A percentile compares a stretch with the other conserved stretches of the same genome.
These are phyloP conservation scores for Amphipoea oculea DNA, from an alignment of 2,888 invertebrate species.

Conservation along the genomic window DNA sequence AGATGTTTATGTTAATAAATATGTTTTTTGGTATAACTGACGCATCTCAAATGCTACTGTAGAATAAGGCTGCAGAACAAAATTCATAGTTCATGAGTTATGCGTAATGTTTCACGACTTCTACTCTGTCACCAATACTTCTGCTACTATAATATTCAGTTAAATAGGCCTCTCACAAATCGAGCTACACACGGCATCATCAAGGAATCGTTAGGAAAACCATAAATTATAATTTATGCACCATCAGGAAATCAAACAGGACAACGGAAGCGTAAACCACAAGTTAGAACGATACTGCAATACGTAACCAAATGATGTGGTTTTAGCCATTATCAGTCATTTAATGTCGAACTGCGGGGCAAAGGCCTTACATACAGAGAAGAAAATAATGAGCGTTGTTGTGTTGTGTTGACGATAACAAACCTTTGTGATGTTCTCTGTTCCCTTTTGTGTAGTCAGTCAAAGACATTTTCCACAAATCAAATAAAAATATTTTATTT, in stretches of 20 bases:
- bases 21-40: background rate
- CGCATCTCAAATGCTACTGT: background rate
- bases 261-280: constrained; percentile 35
- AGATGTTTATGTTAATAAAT: background rate
- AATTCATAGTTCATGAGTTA: no score
- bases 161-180: background rate
- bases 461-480: background rate
- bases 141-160: background rate
- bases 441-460: background rate
- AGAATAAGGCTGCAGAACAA: no score
- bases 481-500: background rate
- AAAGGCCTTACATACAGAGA: background rate
- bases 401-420: background rate
- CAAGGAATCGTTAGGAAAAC: constrained; percentile 20
- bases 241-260: constrained; percentile 21
- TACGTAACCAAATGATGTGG: constrained; percentile 28
- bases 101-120: background rate
- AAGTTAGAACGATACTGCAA: constrained; percentile 19
- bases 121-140: background rate
- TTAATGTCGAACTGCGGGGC: background rate
- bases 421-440: background rate
- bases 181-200: background rate
- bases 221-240: constrained; percentile 12
- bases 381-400: background rate
- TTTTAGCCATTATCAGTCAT: constrained; percentile 1